Evolutionary conservation across 2,888 invertebrate genomes (phyloP).

Genomic region (Sinopyrophorus schimmeli): DNA sequence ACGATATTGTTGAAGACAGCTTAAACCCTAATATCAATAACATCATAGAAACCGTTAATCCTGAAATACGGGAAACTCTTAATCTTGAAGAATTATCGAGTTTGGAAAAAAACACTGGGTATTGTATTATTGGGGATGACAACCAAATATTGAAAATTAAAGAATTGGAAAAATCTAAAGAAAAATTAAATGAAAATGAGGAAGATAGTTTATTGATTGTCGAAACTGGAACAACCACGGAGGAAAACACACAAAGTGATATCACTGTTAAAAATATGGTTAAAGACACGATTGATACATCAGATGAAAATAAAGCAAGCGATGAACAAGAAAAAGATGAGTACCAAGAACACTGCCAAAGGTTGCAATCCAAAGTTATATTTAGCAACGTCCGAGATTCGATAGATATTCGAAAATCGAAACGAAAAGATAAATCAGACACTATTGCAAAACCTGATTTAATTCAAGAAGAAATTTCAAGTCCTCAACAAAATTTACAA

Average conservation of each 20-base stretch:
- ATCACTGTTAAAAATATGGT: slow-evolving; percentile 54
- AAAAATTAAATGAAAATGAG: slow-evolving; percentile 56
- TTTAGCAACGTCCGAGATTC: slow-evolving; percentile 72
- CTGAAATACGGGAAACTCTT: slow-evolving; percentile 57
- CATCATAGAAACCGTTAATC: slow-evolving; percentile 43
- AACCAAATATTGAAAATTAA: slow-evolving; percentile 44
- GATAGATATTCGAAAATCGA: slow-evolving; percentile 65
- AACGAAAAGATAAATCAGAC: slow-evolving; percentile 51
- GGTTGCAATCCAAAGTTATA: slow-evolving; percentile 69
- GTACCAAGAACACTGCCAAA: slow-evolving; percentile 67
- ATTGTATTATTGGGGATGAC: slow-evolving; percentile 47
- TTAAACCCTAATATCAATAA: slow-evolving; percentile 47
- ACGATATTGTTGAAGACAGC: slow-evolving; percentile 51
- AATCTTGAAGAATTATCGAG: slow-evolving; percentile 36
- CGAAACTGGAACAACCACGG: slow-evolving; percentile 62
- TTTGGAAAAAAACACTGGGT: slow-evolving; percentile 47
- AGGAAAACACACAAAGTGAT: slow-evolving; percentile 61
- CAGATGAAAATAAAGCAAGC: slow-evolving; percentile 21
- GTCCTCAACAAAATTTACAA: slow-evolving; percentile 50
- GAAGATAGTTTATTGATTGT: slow-evolving; percentile 64
- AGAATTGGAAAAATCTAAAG: slow-evolving; percentile 45
- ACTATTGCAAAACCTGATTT: slow-evolving; percentile 45
- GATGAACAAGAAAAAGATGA: slow-evolving; percentile 44
- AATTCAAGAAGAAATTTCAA: slow-evolving; percentile 53
- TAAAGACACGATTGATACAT: too few species aligned